These are phyloP conservation scores for Lycia hirtaria DNA, from an alignment of 2,888 invertebrate genomes.

Conservation along the genomic window DNA sequence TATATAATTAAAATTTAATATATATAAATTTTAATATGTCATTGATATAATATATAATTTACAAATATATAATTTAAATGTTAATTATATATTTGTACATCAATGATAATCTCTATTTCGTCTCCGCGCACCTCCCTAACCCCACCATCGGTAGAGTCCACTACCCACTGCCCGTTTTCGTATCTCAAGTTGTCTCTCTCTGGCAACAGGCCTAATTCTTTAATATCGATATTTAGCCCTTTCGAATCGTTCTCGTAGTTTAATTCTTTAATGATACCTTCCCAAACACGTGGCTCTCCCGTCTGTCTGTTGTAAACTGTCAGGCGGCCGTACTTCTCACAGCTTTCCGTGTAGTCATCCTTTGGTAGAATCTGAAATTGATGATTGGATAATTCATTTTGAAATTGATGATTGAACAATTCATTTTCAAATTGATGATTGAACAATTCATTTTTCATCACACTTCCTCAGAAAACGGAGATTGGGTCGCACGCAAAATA, in stretches of 20 bases:
- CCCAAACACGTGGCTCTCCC: slow-evolving; percentile 65
- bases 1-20: too few relatives aligned
- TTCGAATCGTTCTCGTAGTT: slow-evolving; percentile 11
- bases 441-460: too few relatives aligned
- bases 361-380: slow-evolving; percentile 58
- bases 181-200: slow-evolving; percentile 64
- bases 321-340: slow-evolving; percentile 53
- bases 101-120: slow-evolving; percentile 58
- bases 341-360: slow-evolving; percentile 38
- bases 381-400: not conserved
- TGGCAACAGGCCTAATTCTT: slow-evolving; percentile 60
- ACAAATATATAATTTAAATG: too few relatives aligned
- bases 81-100: slow-evolving; percentile 52
- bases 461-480: too few relatives aligned
- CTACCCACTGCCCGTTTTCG: slow-evolving; percentile 56
- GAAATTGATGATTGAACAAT: not conserved
- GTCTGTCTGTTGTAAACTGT: slow-evolving; percentile 69
- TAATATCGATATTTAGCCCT: slow-evolving; percentile 57
- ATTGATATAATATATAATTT: too few relatives aligned
- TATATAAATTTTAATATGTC: too few relatives aligned
- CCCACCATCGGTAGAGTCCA: slow-evolving; percentile 53
- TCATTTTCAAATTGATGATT: not conserved
- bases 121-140: slow-evolving; percentile 59
- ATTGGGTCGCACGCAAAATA: too few relatives aligned
- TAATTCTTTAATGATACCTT: slow-evolving; percentile 53